Percentiles rank a stretch among this genome's conserved stretches.
These are phyloP conservation scores for Hipparchia sbordonii DNA, from an alignment of 2,888 invertebrate species.

Conservation along the genomic window DNA sequence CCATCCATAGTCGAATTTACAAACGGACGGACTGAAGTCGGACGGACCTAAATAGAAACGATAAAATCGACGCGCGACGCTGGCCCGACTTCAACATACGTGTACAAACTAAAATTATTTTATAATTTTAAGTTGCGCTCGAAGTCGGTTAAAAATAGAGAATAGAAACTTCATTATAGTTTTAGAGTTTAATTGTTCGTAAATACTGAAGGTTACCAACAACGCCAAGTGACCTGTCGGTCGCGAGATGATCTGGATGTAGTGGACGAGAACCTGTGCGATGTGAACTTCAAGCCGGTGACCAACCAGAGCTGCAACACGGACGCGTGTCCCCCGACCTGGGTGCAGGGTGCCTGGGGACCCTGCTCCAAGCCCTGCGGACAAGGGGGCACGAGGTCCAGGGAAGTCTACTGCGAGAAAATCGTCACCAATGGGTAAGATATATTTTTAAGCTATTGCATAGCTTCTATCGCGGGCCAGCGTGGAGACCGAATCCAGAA, in stretches of 20 bases:
- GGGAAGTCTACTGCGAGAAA: constrained; percentile 91
- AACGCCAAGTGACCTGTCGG: constrained; percentile 91
- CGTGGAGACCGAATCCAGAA: background rate
- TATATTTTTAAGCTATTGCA: background rate
- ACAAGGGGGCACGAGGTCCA: constrained; percentile 86
- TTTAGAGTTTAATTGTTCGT: background rate
- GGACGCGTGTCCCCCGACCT: constrained; percentile 90
- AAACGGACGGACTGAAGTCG: too few species aligned
- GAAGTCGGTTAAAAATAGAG: background rate
- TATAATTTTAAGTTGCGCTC: too few species aligned
- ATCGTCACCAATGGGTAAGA: constrained; percentile 86
- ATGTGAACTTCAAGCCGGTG: constrained; percentile 87
- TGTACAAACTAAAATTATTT: too few species aligned
- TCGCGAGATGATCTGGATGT: constrained; percentile 87
- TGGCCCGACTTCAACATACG: too few species aligned
- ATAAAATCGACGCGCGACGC: too few species aligned
- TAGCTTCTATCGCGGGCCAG: too few species aligned
- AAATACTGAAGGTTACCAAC: constrained; percentile 85
- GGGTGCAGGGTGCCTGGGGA: constrained; percentile 91
- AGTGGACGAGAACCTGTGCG: constrained; percentile 91
- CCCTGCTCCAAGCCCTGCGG: constrained; percentile 93
- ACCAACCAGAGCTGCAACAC: constrained; percentile 88
- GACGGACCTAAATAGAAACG: too few species aligned
- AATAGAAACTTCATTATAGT: background rate
- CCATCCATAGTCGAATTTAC: too few species aligned